Evolutionary conservation across 2,888 invertebrate genomes (phyloP).

Genomic region (Drosophila aldrichi): DNA sequence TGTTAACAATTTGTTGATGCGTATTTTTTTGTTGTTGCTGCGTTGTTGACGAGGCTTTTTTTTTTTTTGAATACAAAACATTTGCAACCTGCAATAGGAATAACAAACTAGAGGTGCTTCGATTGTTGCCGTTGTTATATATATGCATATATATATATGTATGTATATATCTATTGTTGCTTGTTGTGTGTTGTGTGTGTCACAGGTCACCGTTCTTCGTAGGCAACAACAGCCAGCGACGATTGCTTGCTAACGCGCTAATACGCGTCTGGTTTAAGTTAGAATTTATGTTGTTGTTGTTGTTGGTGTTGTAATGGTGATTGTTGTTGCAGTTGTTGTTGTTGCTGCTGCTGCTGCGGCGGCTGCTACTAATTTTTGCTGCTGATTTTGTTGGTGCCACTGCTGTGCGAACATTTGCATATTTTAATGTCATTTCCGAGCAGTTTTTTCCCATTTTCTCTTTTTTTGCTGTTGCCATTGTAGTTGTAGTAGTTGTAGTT

Average conservation of each 20-base stretch:
- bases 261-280: slow-evolving; percentile 66
- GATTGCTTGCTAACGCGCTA: slow-evolving; percentile 66
- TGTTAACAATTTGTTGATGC: slow-evolving; percentile 49
- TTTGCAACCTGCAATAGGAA: slow-evolving; percentile 40
- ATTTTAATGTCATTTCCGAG: slow-evolving; percentile 12
- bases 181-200: not conserved
- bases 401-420: slow-evolving; percentile 5
- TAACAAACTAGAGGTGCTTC: slow-evolving; percentile 33
- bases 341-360: slow-evolving; percentile 10
- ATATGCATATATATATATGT: not conserved
- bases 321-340: slow-evolving; percentile 16
- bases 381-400: slow-evolving; percentile 18
- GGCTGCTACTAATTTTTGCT: slow-evolving; percentile 1
- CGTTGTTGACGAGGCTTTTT: slow-evolving; percentile 16
- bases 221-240: slow-evolving; percentile 17
- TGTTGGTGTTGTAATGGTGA: slow-evolving; percentile 16
- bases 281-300: slow-evolving; percentile 6
- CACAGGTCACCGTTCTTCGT: slow-evolving; percentile 16
- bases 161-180: not conserved
- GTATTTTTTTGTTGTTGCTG: slow-evolving; percentile 35
- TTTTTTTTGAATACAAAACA: slow-evolving; percentile 37
- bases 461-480: slow-evolving; percentile 39
- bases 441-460: not conserved
- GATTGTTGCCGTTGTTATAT: not conserved
- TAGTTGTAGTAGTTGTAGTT: slow-evolving; percentile 30